Conservation (phyloP, 2,113 vertebrate genomes). For the Monopterus albus region DNA sequence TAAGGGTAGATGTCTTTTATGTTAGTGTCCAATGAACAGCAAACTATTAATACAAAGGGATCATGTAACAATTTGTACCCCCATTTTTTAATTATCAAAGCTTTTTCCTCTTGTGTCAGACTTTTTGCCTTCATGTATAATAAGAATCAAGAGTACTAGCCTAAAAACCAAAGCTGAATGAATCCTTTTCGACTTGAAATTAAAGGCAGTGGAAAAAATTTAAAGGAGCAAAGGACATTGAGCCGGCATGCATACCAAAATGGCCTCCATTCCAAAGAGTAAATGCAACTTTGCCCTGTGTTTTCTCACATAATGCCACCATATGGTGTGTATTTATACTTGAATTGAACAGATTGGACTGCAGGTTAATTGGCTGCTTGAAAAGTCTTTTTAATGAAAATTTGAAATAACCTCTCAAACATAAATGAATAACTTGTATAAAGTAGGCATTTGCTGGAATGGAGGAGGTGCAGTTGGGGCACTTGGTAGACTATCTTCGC, state of each 20-base stretch:
- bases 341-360: conserved; percentile 31
- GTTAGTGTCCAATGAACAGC: neutral
- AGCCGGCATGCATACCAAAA: neutral
- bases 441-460: conserved; percentile 43
- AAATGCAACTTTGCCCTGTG: conserved; percentile 11
- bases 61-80: conserved; percentile 1
- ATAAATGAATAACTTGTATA: conserved; percentile 24
- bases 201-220: neutral
- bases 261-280: neutral
- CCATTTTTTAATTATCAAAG: conserved; percentile 5
- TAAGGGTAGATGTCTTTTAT: neutral
- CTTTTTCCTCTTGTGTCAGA: neutral
- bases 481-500: conserved; percentile 53
- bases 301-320: conserved; percentile 6
- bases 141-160: conserved; percentile 1
- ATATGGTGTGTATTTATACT: conserved; percentile 8
- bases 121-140: conserved; percentile 1
- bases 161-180: neutral
- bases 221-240: neutral
- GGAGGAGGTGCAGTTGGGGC: conserved; percentile 37
- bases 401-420: conserved; percentile 41
- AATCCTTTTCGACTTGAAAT: conserved; percentile 16
- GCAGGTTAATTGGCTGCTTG: conserved; percentile 52
- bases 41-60: conserved; percentile 1
- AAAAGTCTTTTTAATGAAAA: conserved; percentile 18